Base-by-base conservation (phyloP, 2,888 invertebrate genomes). In the Limnephilus auricula region DNA sequence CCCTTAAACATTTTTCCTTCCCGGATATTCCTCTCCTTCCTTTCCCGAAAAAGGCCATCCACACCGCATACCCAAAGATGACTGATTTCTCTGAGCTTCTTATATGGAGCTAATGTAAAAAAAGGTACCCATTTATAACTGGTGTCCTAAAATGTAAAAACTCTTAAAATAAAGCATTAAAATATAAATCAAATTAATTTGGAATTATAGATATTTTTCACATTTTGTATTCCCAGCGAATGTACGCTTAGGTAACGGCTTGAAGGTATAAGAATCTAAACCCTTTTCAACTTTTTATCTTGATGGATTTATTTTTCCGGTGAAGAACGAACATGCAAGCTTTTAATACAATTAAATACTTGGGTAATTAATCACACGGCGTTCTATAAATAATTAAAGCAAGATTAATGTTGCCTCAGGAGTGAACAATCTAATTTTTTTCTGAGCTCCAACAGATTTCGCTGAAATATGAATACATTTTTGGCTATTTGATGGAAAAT, bases 281-380 rank as follows among this genome's bases (percentile, higher is more conserved):
- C 85, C 85, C 45, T 85, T 85, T 85, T 45, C 45, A 31, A 85
- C 34, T 82, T 78, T 78, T 87, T 87, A 87, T 87, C 87, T 87
- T 87, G 87, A 87, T 87, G 78, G 87, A 87, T 87, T 87, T 87
- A 87, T 87, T 87, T 78, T 87, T 87, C 87, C 87, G 87, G 87
- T 87, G 78, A 65, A 78, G 87, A 87, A 65, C 37, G 30, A 85
- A 87, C 87, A 87, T 87, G 87, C 87, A 65, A 78, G 87, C 78
- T 87, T 78, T 87, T 87, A 87, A 87, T 30, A 34, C 87, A 87
- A 87, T 87, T 87, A 87, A 65, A 87, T 87, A 87, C 32, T 87
- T 25, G 50, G 50, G 50, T 65, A 65, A 65, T 65, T 65, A 78
- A 87, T 87, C 87, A 87, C 65, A 34, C 34, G 50, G 50, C 50